Percentiles rank a stretch among this genome's conserved stretches.
Conservation (phyloP, 2,797 vertebrate species). For the Prunella strophiata region DNA sequence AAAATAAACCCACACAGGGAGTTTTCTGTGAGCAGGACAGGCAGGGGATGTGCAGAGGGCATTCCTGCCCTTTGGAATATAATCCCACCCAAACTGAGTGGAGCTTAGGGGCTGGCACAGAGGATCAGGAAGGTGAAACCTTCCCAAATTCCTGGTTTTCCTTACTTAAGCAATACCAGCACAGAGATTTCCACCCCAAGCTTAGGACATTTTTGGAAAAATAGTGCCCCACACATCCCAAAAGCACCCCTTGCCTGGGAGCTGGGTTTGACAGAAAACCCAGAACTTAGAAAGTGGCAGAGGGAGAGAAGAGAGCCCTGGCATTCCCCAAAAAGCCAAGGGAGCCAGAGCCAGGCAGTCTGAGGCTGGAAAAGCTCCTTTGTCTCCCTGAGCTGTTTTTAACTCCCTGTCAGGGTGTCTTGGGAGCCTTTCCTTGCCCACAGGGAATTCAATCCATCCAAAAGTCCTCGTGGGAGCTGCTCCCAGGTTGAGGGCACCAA, state of each 20-base stretch:
- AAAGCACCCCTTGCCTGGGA: background rate
- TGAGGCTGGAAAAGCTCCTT: constrained; percentile 21
- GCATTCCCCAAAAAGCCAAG: background rate
- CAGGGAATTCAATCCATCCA: background rate
- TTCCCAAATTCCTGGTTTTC: background rate
- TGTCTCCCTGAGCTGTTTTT: constrained; percentile 5
- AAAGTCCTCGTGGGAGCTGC: background rate
- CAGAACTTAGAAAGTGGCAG: background rate
- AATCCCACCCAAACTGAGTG: background rate
- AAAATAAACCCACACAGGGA: background rate
- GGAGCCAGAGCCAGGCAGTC: constrained; percentile 13
- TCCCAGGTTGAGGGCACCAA: background rate
- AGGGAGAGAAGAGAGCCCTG: constrained; percentile 15
- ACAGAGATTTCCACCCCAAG: background rate
- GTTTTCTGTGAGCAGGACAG: background rate
- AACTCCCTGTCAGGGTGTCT: background rate
- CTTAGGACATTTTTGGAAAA: background rate
- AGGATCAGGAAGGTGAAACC: background rate
- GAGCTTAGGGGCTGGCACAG: background rate
- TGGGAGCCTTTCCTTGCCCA: background rate
- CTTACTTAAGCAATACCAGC: background rate
- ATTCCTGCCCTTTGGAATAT: no score
- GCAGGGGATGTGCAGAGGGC: background rate
- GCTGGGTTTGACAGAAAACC: background rate
- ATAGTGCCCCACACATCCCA: background rate